Evolutionary conservation across 2,797 vertebrate species (phyloP).

Genomic region (Lerista edwardsae): DNA sequence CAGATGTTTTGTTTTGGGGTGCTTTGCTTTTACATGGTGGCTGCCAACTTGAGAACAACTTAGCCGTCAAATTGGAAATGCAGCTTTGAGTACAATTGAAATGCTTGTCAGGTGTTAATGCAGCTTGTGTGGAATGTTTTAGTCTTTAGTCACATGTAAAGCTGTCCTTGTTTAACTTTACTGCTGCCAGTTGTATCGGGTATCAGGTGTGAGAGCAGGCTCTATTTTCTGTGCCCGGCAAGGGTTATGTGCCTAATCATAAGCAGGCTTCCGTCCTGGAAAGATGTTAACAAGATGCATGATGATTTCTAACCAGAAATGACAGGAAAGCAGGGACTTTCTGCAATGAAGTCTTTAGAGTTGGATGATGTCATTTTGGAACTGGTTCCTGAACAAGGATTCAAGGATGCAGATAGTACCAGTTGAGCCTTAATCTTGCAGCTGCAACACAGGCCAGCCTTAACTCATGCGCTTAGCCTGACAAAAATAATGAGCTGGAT

Average conservation of each 20-base stretch:
- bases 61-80: slow-evolving; percentile 69
- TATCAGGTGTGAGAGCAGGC: slow-evolving; percentile 69
- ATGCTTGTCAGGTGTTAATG: slow-evolving; percentile 71
- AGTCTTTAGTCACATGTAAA: slow-evolving; percentile 71
- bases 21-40: slow-evolving; percentile 63
- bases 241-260: slow-evolving; percentile 54
- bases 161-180: slow-evolving; percentile 69
- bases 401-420: not conserved
- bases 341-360: slow-evolving; percentile 18
- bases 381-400: not conserved
- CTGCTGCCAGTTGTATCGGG: slow-evolving; percentile 63
- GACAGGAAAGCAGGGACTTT: slow-evolving; percentile 50
- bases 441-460: not conserved
- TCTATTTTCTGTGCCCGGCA: slow-evolving; percentile 65
- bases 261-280: slow-evolving; percentile 48
- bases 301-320: slow-evolving; percentile 37
- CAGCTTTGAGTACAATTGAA: slow-evolving; percentile 64
- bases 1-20: slow-evolving; percentile 64
- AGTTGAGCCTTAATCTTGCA: not conserved
- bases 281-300: slow-evolving; percentile 50
- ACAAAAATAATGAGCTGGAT: not conserved
- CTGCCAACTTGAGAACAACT: slow-evolving; percentile 69
- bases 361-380: not conserved
- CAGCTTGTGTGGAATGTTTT: slow-evolving; percentile 70
- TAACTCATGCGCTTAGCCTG: not conserved